A percentile compares a stretch with the other conserved stretches of the same genome.
These are phyloP conservation scores for Ceryle rudis DNA, from an alignment of 2,797 vertebrate genomes.

Conservation along the genomic window DNA sequence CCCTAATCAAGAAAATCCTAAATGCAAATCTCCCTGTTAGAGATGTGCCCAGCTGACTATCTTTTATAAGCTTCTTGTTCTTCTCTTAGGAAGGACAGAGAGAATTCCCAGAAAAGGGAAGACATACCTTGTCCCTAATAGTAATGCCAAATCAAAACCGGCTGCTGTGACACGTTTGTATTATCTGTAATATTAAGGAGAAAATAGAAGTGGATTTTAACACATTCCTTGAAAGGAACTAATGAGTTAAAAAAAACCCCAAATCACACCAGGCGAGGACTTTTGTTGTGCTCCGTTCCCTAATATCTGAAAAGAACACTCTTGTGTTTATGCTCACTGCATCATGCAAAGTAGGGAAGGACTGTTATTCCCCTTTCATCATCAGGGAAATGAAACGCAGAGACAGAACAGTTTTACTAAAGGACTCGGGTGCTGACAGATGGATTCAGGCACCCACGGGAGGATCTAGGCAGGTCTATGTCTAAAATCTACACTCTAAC, in stretches of 20 bases:
- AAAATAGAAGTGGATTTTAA: background rate
- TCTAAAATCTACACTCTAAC: background rate
- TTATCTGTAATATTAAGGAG: background rate
- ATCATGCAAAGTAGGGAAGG: background rate
- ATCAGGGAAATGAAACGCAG: background rate
- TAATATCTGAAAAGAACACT: background rate
- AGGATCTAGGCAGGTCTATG: background rate
- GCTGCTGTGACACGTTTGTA: background rate
- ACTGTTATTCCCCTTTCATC: background rate
- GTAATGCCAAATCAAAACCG: background rate
- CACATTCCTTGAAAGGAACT: background rate
- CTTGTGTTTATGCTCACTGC: background rate
- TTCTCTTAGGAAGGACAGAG: background rate
- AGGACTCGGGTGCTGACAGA: background rate
- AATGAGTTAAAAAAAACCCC: background rate
- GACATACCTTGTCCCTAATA: background rate
- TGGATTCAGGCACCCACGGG: background rate
- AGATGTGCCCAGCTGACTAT: background rate
- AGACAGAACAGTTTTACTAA: background rate
- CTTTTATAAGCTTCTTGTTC: background rate
- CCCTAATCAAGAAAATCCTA: background rate
- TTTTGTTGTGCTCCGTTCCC: background rate
- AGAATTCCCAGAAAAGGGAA: background rate
- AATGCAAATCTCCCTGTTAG: background rate
- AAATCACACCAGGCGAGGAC: background rate